Evolutionary conservation across 2,888 invertebrate genomes (phyloP), one percentile per base, ranked within the genome.

Genomic region (Cosmia pyralina): DNA sequence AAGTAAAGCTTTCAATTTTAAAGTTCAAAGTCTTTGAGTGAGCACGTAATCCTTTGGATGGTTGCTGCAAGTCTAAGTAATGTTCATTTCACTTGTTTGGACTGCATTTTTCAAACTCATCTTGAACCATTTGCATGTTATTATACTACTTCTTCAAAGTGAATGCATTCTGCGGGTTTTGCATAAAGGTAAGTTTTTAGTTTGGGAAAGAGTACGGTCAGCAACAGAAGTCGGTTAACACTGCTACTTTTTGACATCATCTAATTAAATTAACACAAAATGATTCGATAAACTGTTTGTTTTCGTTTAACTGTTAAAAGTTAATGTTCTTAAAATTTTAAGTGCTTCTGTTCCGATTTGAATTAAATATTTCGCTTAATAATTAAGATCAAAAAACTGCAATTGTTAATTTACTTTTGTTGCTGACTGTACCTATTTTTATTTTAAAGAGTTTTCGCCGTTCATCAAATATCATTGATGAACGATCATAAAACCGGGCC

Each of bases 1-100:
- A 66, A 75, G 68, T 67, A 69, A 79, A 60, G 80, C 75, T 83
- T 79, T 83, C 64, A 72, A 75, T 79, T 79, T 81, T 50, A 79
- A 82, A 82, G 68, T 77, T 77, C 60, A 77, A 81, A 76, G 79
- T 78, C 79, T 78, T 78, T 78, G 69, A 69, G 69, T 44, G 57
- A 66, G 58, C 66, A 77, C 75, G 57, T 76, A 67, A 67, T 68
- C 38, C 71, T 71, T 59, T 59, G 50, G 48, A 48, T 19, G 77
- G 52, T 48, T 22, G 38, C 58, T 46, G 38, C 59, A 77, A 66
- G 82, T 69, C 77, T 65, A 52, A 66, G 67, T 75, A 50, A 81
- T 55, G 46, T 68, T 46, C 59, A 60, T 65, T 64, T 59, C 13
- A 59, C 15, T 59, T 71, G 66, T 79, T 71, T 34, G 4, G 46